Base-by-base conservation (phyloP, 2,888 invertebrate species). In the Brenthis ino region DNA sequence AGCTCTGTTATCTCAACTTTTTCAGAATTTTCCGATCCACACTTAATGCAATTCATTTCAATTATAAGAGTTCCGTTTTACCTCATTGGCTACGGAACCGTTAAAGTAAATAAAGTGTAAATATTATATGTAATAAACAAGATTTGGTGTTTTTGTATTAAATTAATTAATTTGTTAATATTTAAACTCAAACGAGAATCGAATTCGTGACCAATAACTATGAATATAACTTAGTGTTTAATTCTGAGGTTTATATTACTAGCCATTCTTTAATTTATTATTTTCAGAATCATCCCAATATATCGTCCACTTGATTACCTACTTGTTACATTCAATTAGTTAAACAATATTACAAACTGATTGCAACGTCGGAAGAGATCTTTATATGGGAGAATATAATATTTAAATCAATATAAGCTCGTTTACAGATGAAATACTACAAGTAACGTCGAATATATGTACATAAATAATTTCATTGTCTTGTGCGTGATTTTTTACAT, bases 351-450 rank as follows among this genome's bases (percentile, higher is more conserved):
- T 64, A 54, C 28, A 24, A 53, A 53, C 51, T 69, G 65, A 71
- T 71, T 71, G 64, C 47, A 37, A 63, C 66, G 69, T 58, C 71
- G 64, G 71, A 71, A 69, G 66, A 33, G 16, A 28, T 64, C 64
- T 69, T 55, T 64, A 69, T 63, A 68, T 60, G 69, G 65, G 51
- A 60, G 66, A 55, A 57, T 20, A 66, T 71, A 60, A 64, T 68
- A 65, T 68, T 68, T 71, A 69, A 68, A 65, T 68, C 65, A 66
- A 71, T 70, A 63, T 70, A 63, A 65, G 57, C 57, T 65, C 16
- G 33, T 43, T 61, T 56, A 55, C 43, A 56, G 13, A 43, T 50
- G 67, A 67, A 56, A 56, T 56, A 24, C 51, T 28, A 56, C 33
- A 50, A 48, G 58, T 53, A 58, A 66, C 58, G 54, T 66, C 5